Percentiles rank a stretch among this genome's conserved stretches.
phyloP scores from a whole-genome alignment of 1,140 invertebrate genomes.

The Drosophila rhopaloa region DNA sequence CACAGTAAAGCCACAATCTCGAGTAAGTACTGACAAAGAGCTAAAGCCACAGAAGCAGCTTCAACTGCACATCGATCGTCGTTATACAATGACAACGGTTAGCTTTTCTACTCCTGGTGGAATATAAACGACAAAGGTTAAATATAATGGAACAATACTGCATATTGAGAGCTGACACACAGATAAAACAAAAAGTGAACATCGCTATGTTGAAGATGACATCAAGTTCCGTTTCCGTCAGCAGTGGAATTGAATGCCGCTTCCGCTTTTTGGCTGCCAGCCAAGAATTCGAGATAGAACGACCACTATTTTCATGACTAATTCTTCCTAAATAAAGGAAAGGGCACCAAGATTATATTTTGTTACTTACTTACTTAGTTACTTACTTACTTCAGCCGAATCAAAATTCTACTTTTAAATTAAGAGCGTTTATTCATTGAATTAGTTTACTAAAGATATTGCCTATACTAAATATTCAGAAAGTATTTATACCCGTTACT shows the following conservation, averaged over 20 bases:
- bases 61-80: slow-evolving; percentile 22
- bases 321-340: slow-evolving; percentile 4
- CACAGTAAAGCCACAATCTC: slow-evolving; percentile 22
- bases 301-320: not conserved
- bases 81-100: slow-evolving; percentile 21
- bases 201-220: slow-evolving; percentile 17
- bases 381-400: no score
- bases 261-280: slow-evolving; percentile 20
- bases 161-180: slow-evolving; percentile 24
- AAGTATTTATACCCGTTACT: no score
- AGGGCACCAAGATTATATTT: not conserved
- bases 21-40: slow-evolving; percentile 30
- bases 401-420: no score
- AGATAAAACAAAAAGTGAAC: slow-evolving; percentile 24
- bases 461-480: no score
- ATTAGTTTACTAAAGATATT: no score
- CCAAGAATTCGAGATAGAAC: slow-evolving; percentile 1
- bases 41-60: slow-evolving; percentile 17
- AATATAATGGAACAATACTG: slow-evolving; percentile 28
- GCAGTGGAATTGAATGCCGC: slow-evolving; percentile 16
- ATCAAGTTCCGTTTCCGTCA: slow-evolving; percentile 20
- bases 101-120: not conserved
- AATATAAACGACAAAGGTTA: slow-evolving; percentile 4
- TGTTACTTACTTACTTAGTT: no score
- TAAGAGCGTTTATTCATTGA: no score